Conservation (phyloP, 2,797 vertebrate genomes). For the Acropternis orthonyx region DNA sequence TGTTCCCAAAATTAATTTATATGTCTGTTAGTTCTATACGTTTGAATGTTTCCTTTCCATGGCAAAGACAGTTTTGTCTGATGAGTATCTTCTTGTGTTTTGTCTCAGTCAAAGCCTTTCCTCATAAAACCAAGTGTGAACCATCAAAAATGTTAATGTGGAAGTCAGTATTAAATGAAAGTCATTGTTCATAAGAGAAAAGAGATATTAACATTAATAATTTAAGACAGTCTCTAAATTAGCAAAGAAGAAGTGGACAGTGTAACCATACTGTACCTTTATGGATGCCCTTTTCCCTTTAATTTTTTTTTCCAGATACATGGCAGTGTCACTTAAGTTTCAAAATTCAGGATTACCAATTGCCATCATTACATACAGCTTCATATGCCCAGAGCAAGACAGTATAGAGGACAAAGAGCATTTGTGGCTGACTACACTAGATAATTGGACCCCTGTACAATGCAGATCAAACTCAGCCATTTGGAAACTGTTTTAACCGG, state of each 20-base stretch:
- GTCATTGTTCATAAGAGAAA: neutral
- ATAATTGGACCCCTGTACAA: neutral
- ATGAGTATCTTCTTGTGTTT: neutral
- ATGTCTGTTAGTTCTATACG: neutral
- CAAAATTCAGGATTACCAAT: neutral
- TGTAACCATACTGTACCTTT: neutral
- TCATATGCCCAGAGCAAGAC: neutral
- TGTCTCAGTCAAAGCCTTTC: neutral
- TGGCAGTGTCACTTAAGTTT: neutral
- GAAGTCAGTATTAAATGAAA: neutral
- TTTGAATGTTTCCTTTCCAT: neutral
- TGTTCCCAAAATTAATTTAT: neutral
- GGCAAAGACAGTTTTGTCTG: neutral
- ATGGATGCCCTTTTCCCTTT: neutral
- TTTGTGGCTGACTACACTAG: neutral
- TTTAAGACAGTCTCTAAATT: slow-evolving; percentile 5
- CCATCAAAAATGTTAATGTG: neutral
- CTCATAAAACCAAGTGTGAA: neutral
- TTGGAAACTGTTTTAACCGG: neutral
- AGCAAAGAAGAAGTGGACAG: slow-evolving; percentile 19
- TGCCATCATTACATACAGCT: neutral
- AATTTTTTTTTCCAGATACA: neutral
- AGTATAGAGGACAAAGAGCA: neutral
- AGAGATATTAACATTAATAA: slow-evolving; percentile 36
- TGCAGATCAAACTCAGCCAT: neutral